phyloP scores from a whole-genome alignment of 2,888 invertebrate genomes.

The Nudaria mundana region DNA sequence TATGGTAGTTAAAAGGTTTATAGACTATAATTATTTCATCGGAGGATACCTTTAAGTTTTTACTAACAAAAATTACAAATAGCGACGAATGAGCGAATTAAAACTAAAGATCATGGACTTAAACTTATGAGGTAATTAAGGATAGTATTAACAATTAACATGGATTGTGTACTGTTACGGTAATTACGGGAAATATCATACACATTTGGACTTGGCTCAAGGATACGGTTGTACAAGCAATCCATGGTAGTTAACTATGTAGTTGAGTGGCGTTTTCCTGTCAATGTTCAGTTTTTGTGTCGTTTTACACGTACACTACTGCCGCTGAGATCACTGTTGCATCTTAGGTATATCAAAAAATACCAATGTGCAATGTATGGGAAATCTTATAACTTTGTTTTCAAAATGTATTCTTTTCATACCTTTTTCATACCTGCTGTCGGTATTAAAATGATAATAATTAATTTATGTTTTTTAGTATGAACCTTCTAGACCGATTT shows the following conservation, averaged over 20 bases:
- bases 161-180: constrained; percentile 55
- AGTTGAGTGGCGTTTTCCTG: constrained; percentile 59
- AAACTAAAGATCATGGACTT: constrained; percentile 31
- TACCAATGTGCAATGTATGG: constrained; percentile 14
- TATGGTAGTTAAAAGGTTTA: constrained; percentile 12
- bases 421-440: too few species aligned
- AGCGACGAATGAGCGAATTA: constrained; percentile 27
- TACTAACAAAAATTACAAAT: constrained; percentile 21
- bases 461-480: too few species aligned
- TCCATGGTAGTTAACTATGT: constrained; percentile 41
- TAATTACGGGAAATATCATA: constrained; percentile 75
- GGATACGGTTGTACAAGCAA: constrained; percentile 55
- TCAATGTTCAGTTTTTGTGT: constrained; percentile 46
- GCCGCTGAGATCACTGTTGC: constrained; percentile 16
- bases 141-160: constrained; percentile 51
- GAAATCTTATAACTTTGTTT: too few species aligned
- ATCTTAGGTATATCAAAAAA: constrained; percentile 30
- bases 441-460: too few species aligned
- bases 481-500: too few species aligned
- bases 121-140: constrained; percentile 43
- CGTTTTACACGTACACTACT: constrained; percentile 25
- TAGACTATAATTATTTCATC: constrained; percentile 25
- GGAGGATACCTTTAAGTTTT: constrained; percentile 13
- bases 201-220: constrained; percentile 47
- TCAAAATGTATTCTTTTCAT: too few species aligned